phyloP scores from a whole-genome alignment of 37 sponge, comb jelly and placozoan species.

The Oscarella lobularis region DNA sequence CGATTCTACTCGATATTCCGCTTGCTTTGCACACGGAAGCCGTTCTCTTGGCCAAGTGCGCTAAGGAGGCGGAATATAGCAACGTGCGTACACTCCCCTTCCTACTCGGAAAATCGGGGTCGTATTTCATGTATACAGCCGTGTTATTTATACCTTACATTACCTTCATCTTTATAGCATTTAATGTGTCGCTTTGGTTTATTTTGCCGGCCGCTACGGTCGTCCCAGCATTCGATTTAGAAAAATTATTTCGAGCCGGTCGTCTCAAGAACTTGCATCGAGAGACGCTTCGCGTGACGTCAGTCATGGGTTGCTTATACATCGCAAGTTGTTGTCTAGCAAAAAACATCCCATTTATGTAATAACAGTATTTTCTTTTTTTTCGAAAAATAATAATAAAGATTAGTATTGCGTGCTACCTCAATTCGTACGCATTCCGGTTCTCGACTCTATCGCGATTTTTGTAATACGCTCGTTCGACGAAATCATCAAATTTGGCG shows the following conservation, averaged over 20 bases:
- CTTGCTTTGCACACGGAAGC: constrained; percentile 69
- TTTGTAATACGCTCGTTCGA: too few species aligned
- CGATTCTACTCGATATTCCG: constrained; percentile 54
- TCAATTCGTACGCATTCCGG: too few species aligned
- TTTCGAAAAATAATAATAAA: too few species aligned
- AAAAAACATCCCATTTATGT: background rate
- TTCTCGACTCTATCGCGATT: too few species aligned
- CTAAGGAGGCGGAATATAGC: constrained; percentile 42
- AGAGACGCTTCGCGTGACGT: constrained; percentile 29
- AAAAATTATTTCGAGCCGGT: constrained; percentile 42
- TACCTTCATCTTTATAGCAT: constrained; percentile 29
- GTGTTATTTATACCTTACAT: constrained; percentile 68
- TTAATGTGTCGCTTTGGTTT: constrained; percentile 35
- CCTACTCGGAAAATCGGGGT: constrained; percentile 45
- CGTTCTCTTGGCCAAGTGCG: constrained; percentile 61
- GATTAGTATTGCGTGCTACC: too few species aligned
- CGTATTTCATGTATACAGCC: constrained; percentile 54
- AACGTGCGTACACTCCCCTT: constrained; percentile 45
- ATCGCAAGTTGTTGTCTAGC: constrained; percentile 43
- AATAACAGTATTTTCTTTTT: too few species aligned
- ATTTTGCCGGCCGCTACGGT: constrained; percentile 48
- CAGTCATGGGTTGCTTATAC: constrained; percentile 26
- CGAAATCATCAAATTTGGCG: background rate
- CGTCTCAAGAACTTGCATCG: constrained; percentile 9
- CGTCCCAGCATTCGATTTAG: constrained; percentile 40